Conservation (phyloP, 2,888 invertebrate species). For the Cryptus viduatorius region DNA sequence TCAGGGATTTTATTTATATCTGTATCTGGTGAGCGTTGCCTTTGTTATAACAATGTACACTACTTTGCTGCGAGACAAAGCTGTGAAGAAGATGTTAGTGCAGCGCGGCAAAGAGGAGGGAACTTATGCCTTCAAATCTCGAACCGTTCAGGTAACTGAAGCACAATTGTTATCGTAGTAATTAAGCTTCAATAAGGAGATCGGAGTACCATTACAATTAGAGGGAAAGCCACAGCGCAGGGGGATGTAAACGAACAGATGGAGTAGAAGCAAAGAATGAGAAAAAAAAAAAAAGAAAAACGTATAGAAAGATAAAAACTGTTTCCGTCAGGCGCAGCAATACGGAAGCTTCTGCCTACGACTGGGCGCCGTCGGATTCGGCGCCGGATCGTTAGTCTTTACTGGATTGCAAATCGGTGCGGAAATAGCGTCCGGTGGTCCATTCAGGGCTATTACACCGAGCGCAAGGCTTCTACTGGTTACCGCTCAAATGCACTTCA, state of each 20-base stretch:
- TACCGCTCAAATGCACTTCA: constrained; percentile 96
- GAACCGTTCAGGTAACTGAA: constrained; percentile 66
- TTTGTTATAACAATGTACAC: constrained; percentile 92
- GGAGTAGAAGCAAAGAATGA: constrained; percentile 21
- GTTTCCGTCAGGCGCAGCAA: constrained; percentile 84
- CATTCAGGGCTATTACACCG: constrained; percentile 91
- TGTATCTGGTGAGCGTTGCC: constrained; percentile 91
- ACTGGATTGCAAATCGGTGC: constrained; percentile 89
- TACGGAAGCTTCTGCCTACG: constrained; percentile 95
- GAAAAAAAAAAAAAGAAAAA: constrained; percentile 41
- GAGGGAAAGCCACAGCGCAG: background rate
- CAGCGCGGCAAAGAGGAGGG: constrained; percentile 77
- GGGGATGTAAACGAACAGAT: constrained; percentile 30
- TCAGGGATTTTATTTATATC: constrained; percentile 93
- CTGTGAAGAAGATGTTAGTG: constrained; percentile 85
- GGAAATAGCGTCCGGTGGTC: constrained; percentile 82
- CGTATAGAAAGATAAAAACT: constrained; percentile 56
- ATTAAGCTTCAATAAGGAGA: constrained; percentile 32
- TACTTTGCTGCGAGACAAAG: constrained; percentile 88
- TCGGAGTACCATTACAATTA: constrained; percentile 34
- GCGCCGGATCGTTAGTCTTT: constrained; percentile 88
- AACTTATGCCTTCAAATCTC: constrained; percentile 68
- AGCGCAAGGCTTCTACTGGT: constrained; percentile 93
- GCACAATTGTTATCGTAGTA: constrained; percentile 12
- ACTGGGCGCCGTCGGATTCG: constrained; percentile 91